Evolutionary conservation across 2,797 vertebrate species (phyloP).

Genomic region (Kryptolebias ocellatus): DNA sequence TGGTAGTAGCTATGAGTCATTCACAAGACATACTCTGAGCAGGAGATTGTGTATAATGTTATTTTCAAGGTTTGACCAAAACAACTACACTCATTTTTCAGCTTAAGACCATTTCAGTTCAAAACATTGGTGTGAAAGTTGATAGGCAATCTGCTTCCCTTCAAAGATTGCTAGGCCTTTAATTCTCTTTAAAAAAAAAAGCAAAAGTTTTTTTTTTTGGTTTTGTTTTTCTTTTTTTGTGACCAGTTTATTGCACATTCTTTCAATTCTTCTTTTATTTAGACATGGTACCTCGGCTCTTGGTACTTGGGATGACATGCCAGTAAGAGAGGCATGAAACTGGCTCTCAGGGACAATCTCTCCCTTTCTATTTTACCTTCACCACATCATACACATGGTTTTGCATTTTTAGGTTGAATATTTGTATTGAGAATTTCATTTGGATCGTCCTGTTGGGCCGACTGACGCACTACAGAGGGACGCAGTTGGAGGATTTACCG

Average conservation of each 20-base stretch:
- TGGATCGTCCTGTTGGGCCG: background rate
- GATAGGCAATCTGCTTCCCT: too few species aligned
- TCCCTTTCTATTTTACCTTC: background rate
- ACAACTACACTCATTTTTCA: too few species aligned
- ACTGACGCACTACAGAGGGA: background rate
- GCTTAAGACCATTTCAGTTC: too few species aligned
- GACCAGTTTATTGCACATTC: background rate
- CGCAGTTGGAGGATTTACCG: conserved; percentile 10
- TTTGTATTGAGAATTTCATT: background rate
- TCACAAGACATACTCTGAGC: too few species aligned
- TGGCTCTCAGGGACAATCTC: background rate
- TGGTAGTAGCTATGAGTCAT: too few species aligned
- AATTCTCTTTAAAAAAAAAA: too few species aligned
- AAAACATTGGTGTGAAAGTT: too few species aligned
- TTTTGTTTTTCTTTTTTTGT: background rate
- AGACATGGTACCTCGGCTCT: background rate
- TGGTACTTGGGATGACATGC: background rate
- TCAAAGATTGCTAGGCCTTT: too few species aligned
- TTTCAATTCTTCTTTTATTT: background rate
- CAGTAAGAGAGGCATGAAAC: background rate
- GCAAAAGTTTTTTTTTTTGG: too few species aligned
- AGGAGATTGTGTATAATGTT: too few species aligned
- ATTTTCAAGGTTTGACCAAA: too few species aligned
- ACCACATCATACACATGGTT: background rate
- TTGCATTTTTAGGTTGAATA: background rate